Evolutionary conservation across 1,140 invertebrate genomes (phyloP).

Genomic region (Apolygus lucorum): DNA sequence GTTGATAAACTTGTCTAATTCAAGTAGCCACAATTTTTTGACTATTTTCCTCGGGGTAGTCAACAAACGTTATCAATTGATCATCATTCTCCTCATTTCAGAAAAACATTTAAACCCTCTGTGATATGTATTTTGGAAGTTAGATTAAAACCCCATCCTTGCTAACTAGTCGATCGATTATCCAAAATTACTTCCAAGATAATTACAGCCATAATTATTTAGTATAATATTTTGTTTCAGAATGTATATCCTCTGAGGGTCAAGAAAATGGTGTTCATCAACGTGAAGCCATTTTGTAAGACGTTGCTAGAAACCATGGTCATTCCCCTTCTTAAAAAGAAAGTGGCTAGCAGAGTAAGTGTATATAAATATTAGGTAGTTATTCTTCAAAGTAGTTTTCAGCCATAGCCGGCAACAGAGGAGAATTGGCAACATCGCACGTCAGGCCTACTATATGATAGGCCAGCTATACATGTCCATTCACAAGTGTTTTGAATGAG

Average conservation of each 20-base stretch:
- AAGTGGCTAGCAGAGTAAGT: background rate
- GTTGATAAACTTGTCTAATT: too few relatives aligned
- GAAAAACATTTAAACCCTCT: too few relatives aligned
- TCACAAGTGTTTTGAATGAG: too few relatives aligned
- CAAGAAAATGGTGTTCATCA: background rate
- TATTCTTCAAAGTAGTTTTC: background rate
- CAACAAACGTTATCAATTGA: too few relatives aligned
- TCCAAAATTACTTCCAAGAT: background rate
- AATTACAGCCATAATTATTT: background rate
- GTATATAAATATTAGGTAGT: background rate
- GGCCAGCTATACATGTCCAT: too few relatives aligned
- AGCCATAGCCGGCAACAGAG: too few relatives aligned
- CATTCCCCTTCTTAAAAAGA: background rate
- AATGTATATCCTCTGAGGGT: background rate
- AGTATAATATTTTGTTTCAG: background rate
- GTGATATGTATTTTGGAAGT: too few relatives aligned
- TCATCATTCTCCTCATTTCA: too few relatives aligned
- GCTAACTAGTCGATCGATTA: background rate
- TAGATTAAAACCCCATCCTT: background rate
- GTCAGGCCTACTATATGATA: too few relatives aligned
- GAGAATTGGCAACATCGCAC: too few relatives aligned
- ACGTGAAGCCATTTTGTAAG: background rate
- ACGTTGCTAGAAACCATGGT: background rate
- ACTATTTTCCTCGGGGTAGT: too few relatives aligned
- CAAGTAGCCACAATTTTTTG: too few relatives aligned